These are phyloP conservation scores for Palaemon carinicauda DNA, from an alignment of 1,140 invertebrate species.

Conservation along the genomic window DNA sequence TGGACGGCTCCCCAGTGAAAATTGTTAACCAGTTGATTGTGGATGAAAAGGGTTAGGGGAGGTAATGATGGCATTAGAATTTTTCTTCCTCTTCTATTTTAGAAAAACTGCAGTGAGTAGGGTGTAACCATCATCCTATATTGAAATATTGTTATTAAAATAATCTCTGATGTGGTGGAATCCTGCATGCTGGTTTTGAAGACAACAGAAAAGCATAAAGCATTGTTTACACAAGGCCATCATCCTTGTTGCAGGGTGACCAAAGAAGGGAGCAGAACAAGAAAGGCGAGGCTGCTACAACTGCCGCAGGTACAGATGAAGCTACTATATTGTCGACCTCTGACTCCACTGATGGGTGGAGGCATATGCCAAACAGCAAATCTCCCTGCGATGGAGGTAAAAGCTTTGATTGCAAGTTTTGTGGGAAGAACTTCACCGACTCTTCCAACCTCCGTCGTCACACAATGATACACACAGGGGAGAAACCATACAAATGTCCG, in stretches of 20 bases:
- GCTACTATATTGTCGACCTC: too few relatives aligned
- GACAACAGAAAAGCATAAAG: neutral
- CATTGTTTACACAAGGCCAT: slow-evolving; percentile 39
- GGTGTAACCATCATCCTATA: neutral
- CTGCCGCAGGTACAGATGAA: neutral
- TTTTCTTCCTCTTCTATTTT: neutral
- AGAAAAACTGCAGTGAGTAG: neutral
- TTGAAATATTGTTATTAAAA: neutral
- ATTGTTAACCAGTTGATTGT: neutral
- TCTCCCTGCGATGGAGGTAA: slow-evolving; percentile 13
- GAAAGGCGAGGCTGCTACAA: slow-evolving; percentile 31
- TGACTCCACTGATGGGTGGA: slow-evolving; percentile 5
- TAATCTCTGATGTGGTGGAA: neutral
- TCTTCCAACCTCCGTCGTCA: slow-evolving; percentile 42
- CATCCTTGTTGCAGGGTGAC: slow-evolving; percentile 53
- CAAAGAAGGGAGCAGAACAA: slow-evolving; percentile 36
- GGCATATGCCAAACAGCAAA: slow-evolving; percentile 29
- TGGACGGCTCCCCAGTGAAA: neutral
- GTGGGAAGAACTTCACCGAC: slow-evolving; percentile 32
- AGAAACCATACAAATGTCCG: slow-evolving; percentile 42
- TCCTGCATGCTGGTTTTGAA: slow-evolving; percentile 36
- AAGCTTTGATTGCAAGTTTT: slow-evolving; percentile 31
- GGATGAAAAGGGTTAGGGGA: neutral
- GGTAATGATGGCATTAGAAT: neutral
- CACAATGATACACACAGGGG: slow-evolving; percentile 47